These are phyloP conservation scores for Germaria angustata DNA, from an alignment of 2,888 invertebrate genomes.

Conservation along the genomic window DNA sequence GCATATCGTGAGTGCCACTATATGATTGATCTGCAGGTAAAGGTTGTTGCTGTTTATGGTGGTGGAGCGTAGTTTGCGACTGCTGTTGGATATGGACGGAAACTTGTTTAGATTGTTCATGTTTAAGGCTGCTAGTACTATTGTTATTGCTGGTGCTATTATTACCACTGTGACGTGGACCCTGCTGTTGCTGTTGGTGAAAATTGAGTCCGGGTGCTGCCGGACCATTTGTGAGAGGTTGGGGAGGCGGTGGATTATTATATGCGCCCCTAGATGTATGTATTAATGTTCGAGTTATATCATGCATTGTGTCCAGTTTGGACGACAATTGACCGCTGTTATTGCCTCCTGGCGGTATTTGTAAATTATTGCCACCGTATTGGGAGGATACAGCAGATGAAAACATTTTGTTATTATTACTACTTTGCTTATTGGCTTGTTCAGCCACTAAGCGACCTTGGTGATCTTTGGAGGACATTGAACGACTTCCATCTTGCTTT, in stretches of 20 bases:
- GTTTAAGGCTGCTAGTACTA: slow-evolving; percentile 71
- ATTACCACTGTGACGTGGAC: slow-evolving; percentile 70
- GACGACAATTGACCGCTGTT: slow-evolving; percentile 37
- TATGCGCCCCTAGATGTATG: slow-evolving; percentile 53
- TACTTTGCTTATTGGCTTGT: slow-evolving; percentile 42
- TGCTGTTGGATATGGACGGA: slow-evolving; percentile 71
- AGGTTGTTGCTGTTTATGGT: slow-evolving; percentile 53
- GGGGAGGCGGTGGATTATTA: slow-evolving; percentile 51
- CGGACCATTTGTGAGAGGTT: slow-evolving; percentile 58
- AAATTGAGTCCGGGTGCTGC: slow-evolving; percentile 46
- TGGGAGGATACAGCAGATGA: slow-evolving; percentile 66
- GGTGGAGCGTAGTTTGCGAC: slow-evolving; percentile 50
- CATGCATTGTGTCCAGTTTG: slow-evolving; percentile 64
- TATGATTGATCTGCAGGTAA: slow-evolving; percentile 71
- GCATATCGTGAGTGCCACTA: slow-evolving; percentile 68
- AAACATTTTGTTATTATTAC: slow-evolving; percentile 71
- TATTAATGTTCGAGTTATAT: slow-evolving; percentile 67
- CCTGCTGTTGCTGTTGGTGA: slow-evolving; percentile 69
- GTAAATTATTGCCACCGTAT: slow-evolving; percentile 64
- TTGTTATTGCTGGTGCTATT: slow-evolving; percentile 65
- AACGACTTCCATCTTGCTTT: slow-evolving; percentile 70
- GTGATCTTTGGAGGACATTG: slow-evolving; percentile 68
- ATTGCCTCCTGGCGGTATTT: slow-evolving; percentile 64
- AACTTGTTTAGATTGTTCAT: slow-evolving; percentile 71
- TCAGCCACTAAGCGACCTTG: slow-evolving; percentile 61